Evolutionary conservation across 1,140 invertebrate genomes (phyloP).

Genomic region (Tenebrio molitor): DNA sequence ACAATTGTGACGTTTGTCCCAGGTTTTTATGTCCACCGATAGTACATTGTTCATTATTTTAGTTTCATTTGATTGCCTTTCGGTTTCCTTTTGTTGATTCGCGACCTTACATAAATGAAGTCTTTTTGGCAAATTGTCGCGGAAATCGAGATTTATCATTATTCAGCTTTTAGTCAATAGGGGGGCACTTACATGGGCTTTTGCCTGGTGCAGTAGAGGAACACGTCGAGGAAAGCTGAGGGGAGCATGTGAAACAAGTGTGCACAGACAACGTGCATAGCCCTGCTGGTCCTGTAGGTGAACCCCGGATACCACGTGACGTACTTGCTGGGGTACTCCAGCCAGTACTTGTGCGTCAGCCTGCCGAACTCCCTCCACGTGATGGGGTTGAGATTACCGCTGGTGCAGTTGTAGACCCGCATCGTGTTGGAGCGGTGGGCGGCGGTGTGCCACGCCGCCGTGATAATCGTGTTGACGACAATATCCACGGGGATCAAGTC

Average conservation of each 20-base stretch:
- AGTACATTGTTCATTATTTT: no score
- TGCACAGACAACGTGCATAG: conserved; percentile 80
- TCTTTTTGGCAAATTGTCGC: no score
- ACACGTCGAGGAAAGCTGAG: conserved; percentile 82
- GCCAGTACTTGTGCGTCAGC: conserved; percentile 78
- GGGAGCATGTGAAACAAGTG: conserved; percentile 83
- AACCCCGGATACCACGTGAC: conserved; percentile 91
- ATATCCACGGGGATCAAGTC: conserved; percentile 94
- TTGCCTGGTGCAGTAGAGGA: conserved; percentile 77
- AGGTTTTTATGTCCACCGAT: no score
- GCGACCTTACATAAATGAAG: no score
- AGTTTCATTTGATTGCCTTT: no score
- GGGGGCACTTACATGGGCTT: conserved; percentile 89
- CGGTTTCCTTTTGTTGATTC: no score
- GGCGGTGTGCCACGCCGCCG: conserved; percentile 83
- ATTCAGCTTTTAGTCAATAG: no score
- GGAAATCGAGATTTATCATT: no score
- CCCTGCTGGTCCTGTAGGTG: conserved; percentile 79
- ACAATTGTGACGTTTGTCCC: no score
- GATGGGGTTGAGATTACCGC: conserved; percentile 86
- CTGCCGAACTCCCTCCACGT: conserved; percentile 85
- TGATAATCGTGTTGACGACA: conserved; percentile 90
- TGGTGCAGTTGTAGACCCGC: conserved; percentile 93
- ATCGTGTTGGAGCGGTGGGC: conserved; percentile 71
- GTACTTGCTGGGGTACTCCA: conserved; percentile 83